Evolutionary conservation across 2,888 invertebrate genomes (phyloP).

Genomic region (Clistopyga incitator): DNA sequence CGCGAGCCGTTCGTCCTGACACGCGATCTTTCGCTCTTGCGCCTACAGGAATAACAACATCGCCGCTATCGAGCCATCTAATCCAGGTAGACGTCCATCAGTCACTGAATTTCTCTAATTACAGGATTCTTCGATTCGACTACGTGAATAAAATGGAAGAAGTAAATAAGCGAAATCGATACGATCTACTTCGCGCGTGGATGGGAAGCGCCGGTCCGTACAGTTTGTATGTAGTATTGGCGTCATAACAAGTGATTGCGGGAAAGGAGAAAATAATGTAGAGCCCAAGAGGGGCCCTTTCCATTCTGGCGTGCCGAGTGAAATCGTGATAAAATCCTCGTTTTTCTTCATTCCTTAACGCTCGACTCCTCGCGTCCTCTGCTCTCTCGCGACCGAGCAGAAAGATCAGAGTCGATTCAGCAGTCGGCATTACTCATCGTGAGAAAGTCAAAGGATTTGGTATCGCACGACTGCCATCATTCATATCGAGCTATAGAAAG

Average conservation of each 20-base stretch:
- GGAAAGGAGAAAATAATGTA: constrained; percentile 39
- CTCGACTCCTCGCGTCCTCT: constrained; percentile 20
- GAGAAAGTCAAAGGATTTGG: constrained; percentile 56
- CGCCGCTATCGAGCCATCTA: background rate
- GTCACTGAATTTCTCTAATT: constrained; percentile 58
- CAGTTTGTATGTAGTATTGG: constrained; percentile 1
- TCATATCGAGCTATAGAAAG: background rate
- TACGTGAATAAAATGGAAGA: constrained; percentile 4
- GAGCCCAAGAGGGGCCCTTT: constrained; percentile 47
- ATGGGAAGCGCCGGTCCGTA: constrained; percentile 25
- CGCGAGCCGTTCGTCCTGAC: constrained; percentile 34
- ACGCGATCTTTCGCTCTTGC: constrained; percentile 61
- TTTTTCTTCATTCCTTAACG: constrained; percentile 48
- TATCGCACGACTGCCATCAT: constrained; percentile 46
- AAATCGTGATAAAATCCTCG: constrained; percentile 62
- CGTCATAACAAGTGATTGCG: constrained; percentile 19
- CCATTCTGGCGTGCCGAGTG: constrained; percentile 59
- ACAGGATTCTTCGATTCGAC: constrained; percentile 16
- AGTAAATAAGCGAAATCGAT: constrained; percentile 34
- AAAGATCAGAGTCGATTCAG: constrained; percentile 50
- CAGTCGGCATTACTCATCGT: constrained; percentile 44
- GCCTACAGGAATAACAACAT: constrained; percentile 10
- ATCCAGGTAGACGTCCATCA: constrained; percentile 28
- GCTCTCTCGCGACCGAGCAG: constrained; percentile 39
- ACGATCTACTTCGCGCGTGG: constrained; percentile 35